Conservation (phyloP, 2,797 vertebrate species). For the Martes flavigula region DNA sequence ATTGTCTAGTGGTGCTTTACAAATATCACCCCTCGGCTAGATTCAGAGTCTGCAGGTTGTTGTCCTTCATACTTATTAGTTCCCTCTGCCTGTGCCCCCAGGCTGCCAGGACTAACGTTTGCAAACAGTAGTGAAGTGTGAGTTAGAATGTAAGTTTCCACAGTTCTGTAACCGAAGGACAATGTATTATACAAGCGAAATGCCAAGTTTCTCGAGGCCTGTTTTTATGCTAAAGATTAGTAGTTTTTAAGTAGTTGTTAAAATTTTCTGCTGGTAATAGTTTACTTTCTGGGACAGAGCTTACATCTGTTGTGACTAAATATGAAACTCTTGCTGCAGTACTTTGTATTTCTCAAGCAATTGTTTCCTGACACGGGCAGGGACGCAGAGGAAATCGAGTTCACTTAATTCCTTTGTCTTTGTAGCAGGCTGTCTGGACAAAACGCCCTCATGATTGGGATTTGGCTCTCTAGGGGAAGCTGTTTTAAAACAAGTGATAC, state of each 20-base stretch:
- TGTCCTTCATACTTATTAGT: not conserved
- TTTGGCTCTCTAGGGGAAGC: slow-evolving; percentile 38
- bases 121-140: not conserved
- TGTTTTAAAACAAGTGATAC: slow-evolving; percentile 43
- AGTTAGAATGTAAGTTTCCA: not conserved
- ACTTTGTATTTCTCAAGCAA: slow-evolving; percentile 2
- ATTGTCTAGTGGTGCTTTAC: not conserved
- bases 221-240: not conserved
- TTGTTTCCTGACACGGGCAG: not conserved
- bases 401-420: slow-evolving; percentile 54
- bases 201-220: not conserved
- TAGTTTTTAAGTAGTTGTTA: not conserved
- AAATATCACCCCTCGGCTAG: not conserved
- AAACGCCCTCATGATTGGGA: not conserved
- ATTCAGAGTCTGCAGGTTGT: not conserved
- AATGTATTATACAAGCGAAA: not conserved
- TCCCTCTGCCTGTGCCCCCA: not conserved
- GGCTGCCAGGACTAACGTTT: not conserved
- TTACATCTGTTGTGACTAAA: not conserved
- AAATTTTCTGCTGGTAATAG: not conserved
- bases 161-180: not conserved
- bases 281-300: slow-evolving; percentile 35
- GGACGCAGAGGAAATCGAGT: slow-evolving; percentile 18
- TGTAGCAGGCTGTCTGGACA: slow-evolving; percentile 49
- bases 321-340: not conserved